phyloP scores from a whole-genome alignment of 2,888 invertebrate genomes.

The Lycophotia porphyrea region DNA sequence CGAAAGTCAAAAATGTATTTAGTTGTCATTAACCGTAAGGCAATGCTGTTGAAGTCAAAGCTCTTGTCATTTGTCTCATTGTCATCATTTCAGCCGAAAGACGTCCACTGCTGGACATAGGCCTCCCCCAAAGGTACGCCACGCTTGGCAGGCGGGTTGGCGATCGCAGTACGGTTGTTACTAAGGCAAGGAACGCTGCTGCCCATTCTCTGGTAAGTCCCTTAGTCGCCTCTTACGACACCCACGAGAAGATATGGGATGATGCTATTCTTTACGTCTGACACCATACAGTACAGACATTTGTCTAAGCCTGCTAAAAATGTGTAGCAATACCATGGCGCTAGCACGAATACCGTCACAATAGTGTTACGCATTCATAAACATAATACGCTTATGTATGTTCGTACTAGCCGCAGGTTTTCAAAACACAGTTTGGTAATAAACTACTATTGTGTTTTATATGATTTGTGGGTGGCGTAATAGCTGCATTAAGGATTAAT shows the following conservation, averaged over 20 bases:
- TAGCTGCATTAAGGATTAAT: conserved; percentile 28
- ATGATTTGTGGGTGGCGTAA: conserved; percentile 35
- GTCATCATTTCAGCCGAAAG: no score
- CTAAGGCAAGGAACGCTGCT: no score
- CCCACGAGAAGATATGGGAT: no score
- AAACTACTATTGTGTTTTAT: conserved; percentile 24
- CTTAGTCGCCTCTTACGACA: no score
- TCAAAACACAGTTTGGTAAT: conserved; percentile 36
- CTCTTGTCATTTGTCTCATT: not conserved
- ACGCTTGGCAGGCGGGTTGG: no score
- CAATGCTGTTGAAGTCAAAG: not conserved
- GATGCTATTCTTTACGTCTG: no score
- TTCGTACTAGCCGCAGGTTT: conserved; percentile 39
- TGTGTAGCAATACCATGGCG: not conserved
- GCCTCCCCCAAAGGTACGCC: no score
- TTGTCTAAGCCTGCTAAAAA: not conserved
- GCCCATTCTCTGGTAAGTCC: no score
- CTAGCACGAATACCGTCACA: conserved; percentile 15
- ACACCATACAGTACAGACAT: no score
- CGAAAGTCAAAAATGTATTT: not conserved
- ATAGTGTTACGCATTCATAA: conserved; percentile 26
- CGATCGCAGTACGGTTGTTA: no score
- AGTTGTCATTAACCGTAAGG: not conserved
- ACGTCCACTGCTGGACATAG: no score
- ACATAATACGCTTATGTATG: conserved; percentile 10